Evolutionary conservation across 30 jellyfish, hydroid and myxozoan genomes (phyloP), one percentile per base, ranked within the genome.

Genomic region (Aurelia coerulea): DNA sequence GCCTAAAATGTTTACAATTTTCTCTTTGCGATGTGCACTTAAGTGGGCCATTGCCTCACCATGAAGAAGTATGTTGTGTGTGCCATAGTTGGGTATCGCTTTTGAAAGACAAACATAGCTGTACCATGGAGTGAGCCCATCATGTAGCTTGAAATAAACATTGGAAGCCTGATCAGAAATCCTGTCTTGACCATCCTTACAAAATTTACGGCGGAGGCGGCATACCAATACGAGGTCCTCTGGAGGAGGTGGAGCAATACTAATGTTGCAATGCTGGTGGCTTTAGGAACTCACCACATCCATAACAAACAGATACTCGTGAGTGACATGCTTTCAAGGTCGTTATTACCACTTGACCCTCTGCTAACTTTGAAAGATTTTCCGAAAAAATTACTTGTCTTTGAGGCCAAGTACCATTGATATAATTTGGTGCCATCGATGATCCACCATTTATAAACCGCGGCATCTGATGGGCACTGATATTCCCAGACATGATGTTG

Each of bases 211-310:
- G 65, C 65, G 65, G 65, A 53, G 65, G 65, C 65, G 65, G 65
- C 65, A 53, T 53, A 53, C 65, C 65, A 53, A 53, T 53, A 53
- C 65, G 65, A 53, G 65, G 65, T 53, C 65, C 65, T 53, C 65
- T 53, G 65, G 65, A 53, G 65, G 65, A 53, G 65, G 65, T 53
- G 65, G 65, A 53, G 65, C 65, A 53, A 53, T 53, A 53, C 65
- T n/a, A n/a, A n/a, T n/a, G n/a, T n/a, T n/a, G n/a, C n/a, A n/a
- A n/a, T n/a, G n/a, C 65, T 16, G 0, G 0, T 0, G 29, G 29
- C 29, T 23, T 23, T 23, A 23, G 29, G 65, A 53, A 53, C 65
- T 53, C 65, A 53, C 65, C 65, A 53, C 65, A 53, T 53, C 65
- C 65, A 53, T 53, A 53, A 53, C 65, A 53, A 53, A 53, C 65